A percentile compares a stretch with the other conserved stretches of the same genome.
These are phyloP conservation scores for Varanus salvator DNA, from an alignment of 2,113 vertebrate genomes.

Conservation along the genomic window DNA sequence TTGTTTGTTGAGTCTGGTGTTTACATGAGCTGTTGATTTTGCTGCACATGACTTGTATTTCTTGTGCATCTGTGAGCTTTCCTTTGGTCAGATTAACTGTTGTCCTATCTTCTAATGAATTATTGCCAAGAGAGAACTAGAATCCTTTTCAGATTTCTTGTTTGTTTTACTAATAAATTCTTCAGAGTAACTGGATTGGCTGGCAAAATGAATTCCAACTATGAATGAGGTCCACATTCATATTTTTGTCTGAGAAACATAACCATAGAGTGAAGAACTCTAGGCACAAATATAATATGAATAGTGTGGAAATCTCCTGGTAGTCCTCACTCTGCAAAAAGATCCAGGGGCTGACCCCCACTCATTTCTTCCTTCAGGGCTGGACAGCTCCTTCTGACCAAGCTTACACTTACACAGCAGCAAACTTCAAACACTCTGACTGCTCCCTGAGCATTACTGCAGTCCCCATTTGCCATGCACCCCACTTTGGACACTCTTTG, in stretches of 20 bases:
- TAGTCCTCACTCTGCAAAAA: neutral
- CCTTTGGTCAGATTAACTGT: slow-evolving; percentile 71
- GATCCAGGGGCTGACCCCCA: neutral
- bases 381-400: neutral
- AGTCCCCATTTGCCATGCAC: neutral
- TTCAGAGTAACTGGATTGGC: neutral
- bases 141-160: slow-evolving; percentile 73
- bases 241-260: neutral
- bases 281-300: neutral
- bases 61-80: slow-evolving; percentile 75
- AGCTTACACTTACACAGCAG: neutral
- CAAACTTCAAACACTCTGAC: neutral
- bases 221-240: neutral
- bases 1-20: slow-evolving; percentile 79
- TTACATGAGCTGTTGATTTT: slow-evolving; percentile 73
- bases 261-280: neutral
- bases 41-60: slow-evolving; percentile 72
- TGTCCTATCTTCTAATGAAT: slow-evolving; percentile 69
- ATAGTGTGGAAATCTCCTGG: neutral
- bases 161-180: slow-evolving; percentile 59
- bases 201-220: neutral
- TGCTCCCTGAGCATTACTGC: neutral
- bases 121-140: slow-evolving; percentile 77
- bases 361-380: neutral
- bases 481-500: neutral